phyloP scores from a whole-genome alignment of 2,888 invertebrate species.

The Limnephilus auricula region DNA sequence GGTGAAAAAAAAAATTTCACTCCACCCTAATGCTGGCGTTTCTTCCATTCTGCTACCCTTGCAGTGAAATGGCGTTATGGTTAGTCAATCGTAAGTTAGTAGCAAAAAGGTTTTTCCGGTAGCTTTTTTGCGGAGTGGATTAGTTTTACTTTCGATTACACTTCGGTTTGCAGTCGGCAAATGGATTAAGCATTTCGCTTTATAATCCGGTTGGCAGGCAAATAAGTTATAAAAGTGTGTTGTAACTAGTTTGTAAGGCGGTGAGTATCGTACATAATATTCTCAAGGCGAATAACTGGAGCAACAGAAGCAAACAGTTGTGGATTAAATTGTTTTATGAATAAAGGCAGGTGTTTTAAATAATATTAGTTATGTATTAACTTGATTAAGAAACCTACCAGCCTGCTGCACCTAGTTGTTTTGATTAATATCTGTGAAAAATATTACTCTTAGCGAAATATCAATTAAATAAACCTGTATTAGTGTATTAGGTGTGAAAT shows the following conservation, averaged over 20 bases:
- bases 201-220: constrained; percentile 40
- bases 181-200: constrained; percentile 22
- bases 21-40: no score
- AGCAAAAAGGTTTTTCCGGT: not conserved
- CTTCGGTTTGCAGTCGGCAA: not conserved
- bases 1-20: no score
- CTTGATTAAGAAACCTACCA: not conserved
- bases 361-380: not conserved
- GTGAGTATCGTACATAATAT: constrained; percentile 33
- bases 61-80: not conserved
- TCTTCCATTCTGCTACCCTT: not conserved
- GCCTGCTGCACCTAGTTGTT: not conserved
- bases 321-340: not conserved
- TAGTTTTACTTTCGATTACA: not conserved
- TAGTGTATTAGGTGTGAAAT: not conserved
- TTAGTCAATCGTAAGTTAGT: not conserved
- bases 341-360: constrained; percentile 22
- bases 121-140: not conserved
- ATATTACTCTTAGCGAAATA: not conserved
- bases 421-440: not conserved
- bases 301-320: constrained; percentile 16
- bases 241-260: constrained; percentile 17
- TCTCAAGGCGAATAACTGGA: constrained; percentile 18
- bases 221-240: constrained; percentile 37
- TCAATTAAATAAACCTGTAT: not conserved